Percentiles rank a stretch among this genome's conserved stretches.
Conservation (phyloP, 2,888 invertebrate species). For the Alcis repandata region DNA sequence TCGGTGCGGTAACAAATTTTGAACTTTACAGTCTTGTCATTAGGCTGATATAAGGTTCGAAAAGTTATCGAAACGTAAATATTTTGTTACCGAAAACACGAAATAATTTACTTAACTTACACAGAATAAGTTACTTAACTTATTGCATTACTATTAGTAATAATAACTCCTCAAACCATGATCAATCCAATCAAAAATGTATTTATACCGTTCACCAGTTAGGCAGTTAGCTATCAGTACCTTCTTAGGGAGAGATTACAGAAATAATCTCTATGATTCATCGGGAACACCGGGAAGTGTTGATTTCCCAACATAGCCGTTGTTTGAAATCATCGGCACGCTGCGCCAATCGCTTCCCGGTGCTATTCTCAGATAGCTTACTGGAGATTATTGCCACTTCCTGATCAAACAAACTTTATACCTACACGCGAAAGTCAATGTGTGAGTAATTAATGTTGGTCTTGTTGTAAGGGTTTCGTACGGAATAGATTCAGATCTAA, state of each 20-base stretch:
- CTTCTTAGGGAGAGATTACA: conserved; percentile 14
- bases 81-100: neutral
- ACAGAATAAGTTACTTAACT: too few species aligned
- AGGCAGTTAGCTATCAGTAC: conserved; percentile 9
- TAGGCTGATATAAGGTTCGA: too few species aligned
- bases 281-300: conserved; percentile 22
- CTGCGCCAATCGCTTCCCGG: conserved; percentile 26
- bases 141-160: too few species aligned
- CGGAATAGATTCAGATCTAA: neutral
- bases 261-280: conserved; percentile 25
- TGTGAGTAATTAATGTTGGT: neutral
- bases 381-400: conserved; percentile 15
- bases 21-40: neutral
- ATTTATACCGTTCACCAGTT: neutral
- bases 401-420: neutral
- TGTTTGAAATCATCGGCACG: conserved; percentile 24
- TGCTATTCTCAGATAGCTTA: conserved; percentile 28
- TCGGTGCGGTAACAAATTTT: neutral
- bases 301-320: conserved; percentile 21
- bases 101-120: too few species aligned
- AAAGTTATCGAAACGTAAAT: too few species aligned
- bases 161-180: neutral
- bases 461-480: neutral
- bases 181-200: conserved; percentile 3
- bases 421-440: neutral